A percentile compares a stretch with the other conserved stretches of the same genome.
Evolutionary conservation across 1,140 invertebrate species (phyloP).

Genomic region (Phortica variegata): DNA sequence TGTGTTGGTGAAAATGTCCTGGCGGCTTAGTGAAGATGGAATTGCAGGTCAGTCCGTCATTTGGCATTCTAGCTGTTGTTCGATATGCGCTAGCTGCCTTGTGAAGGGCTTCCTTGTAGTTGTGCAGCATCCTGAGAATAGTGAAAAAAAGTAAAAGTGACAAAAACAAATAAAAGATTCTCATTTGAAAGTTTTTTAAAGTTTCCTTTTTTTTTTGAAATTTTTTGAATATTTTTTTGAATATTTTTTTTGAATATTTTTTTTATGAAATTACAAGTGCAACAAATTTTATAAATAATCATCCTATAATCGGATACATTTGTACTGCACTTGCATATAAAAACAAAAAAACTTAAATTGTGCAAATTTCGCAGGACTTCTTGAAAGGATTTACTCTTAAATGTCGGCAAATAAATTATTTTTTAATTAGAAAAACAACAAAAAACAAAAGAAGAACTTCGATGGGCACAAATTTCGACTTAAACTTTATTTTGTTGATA

Average conservation of each 20-base stretch:
- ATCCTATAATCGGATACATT: not conserved
- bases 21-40: too few species aligned
- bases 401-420: too few species aligned
- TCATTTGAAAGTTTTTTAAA: not conserved
- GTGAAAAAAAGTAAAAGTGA: not conserved
- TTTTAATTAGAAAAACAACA: too few species aligned
- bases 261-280: not conserved
- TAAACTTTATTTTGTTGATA: too few species aligned
- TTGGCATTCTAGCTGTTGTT: slow-evolving; percentile 42
- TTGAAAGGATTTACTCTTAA: not conserved
- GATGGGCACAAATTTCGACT: too few species aligned
- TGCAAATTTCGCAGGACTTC: not conserved
- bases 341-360: not conserved
- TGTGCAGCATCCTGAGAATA: slow-evolving; percentile 23
- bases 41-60: slow-evolving; percentile 51
- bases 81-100: slow-evolving; percentile 49
- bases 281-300: not conserved
- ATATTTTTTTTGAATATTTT: not conserved
- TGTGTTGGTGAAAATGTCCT: not conserved
- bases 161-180: not conserved
- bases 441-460: too few species aligned
- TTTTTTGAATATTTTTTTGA: not conserved
- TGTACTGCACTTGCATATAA: not conserved
- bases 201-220: not conserved
- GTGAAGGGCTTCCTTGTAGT: slow-evolving; percentile 56